Percentiles rank a stretch among this genome's conserved stretches.
phyloP scores from a whole-genome alignment of 2,888 invertebrate genomes.

The Cheilosia pagana region DNA sequence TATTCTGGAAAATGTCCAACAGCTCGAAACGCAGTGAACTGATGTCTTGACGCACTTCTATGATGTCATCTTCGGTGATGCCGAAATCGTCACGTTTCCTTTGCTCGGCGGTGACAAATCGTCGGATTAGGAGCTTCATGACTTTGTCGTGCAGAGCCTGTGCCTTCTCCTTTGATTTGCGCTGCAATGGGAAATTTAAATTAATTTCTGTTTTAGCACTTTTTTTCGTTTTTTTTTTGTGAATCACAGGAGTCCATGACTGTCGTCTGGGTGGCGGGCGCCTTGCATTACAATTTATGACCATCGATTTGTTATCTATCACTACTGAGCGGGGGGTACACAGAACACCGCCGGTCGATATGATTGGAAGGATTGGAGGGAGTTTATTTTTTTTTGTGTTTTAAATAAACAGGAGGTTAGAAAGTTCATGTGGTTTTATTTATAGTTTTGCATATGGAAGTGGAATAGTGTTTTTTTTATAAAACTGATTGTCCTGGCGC shows the following conservation, averaged over 20 bases:
- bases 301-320: slow-evolving; percentile 61
- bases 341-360: not conserved
- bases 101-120: slow-evolving; percentile 96
- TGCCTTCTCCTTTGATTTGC: slow-evolving; percentile 89
- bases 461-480: no score
- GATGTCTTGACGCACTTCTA: slow-evolving; percentile 98
- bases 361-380: slow-evolving; percentile 27
- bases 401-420: not conserved
- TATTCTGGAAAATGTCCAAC: slow-evolving; percentile 94
- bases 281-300: slow-evolving; percentile 62
- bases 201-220: slow-evolving; percentile 57
- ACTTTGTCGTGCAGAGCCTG: slow-evolving; percentile 91
- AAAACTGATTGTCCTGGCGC: no score
- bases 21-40: slow-evolving; percentile 96
- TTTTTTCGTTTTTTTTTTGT: not conserved
- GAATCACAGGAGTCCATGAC: slow-evolving; percentile 3
- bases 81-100: slow-evolving; percentile 94
- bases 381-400: no score
- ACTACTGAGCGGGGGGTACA: slow-evolving; percentile 3
- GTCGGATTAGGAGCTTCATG: slow-evolving; percentile 93
- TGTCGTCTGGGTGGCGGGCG: slow-evolving; percentile 45
- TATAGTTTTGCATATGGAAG: not conserved
- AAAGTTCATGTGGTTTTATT: not conserved
- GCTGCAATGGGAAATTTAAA: slow-evolving; percentile 83
- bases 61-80: slow-evolving; percentile 98